A percentile compares a stretch with the other conserved stretches of the same genome.
These are phyloP conservation scores for Lysandra coridon DNA, from an alignment of 2,888 invertebrate species.

Conservation along the genomic window DNA sequence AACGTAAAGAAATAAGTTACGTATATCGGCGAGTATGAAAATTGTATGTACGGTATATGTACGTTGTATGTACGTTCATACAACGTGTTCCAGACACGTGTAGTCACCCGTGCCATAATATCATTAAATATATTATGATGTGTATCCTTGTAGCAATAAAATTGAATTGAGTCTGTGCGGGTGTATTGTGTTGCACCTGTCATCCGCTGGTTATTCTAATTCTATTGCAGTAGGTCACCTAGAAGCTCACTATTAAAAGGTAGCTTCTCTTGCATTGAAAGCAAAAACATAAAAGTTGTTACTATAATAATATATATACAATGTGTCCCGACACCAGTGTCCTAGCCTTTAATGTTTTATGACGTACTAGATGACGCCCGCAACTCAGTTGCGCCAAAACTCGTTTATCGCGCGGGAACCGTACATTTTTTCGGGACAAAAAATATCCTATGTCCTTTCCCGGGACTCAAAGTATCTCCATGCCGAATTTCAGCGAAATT, in stretches of 20 bases:
- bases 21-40: conserved; percentile 11
- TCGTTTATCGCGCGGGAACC: too few species aligned
- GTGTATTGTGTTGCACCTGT: conserved; percentile 23
- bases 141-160: conserved; percentile 27
- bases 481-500: too few species aligned
- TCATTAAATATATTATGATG: conserved; percentile 21
- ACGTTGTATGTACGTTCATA: neutral
- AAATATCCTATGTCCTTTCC: too few species aligned
- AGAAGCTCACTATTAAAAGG: neutral
- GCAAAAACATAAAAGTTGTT: too few species aligned
- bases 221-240: neutral
- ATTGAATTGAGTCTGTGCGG: conserved; percentile 22
- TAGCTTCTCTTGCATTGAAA: too few species aligned
- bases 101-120: neutral
- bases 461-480: too few species aligned
- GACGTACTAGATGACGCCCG: too few species aligned
- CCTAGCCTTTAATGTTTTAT: too few species aligned
- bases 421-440: too few species aligned
- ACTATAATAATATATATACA: too few species aligned
- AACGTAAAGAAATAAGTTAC: conserved; percentile 15
- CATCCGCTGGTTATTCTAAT: conserved; percentile 8
- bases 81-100: conserved; percentile 4
- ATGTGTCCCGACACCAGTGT: too few species aligned
- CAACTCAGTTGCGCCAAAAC: too few species aligned
- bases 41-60: conserved; percentile 2